Evolutionary conservation across 2,797 vertebrate species (phyloP), one percentile per base, ranked within the genome.

Genomic region (Leptodactylus fallax): DNA sequence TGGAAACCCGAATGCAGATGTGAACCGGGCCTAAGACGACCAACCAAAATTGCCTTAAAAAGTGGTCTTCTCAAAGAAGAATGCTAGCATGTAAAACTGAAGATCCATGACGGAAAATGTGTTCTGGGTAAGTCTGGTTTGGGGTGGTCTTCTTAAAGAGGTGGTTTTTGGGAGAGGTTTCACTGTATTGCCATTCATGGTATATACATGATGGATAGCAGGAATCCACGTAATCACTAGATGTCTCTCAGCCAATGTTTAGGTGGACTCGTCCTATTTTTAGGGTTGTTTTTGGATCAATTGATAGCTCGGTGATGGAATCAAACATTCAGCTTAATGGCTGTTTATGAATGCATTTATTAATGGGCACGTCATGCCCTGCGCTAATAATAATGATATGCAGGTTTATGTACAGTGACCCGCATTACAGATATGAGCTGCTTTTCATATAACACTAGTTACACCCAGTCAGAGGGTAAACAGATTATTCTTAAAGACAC

Each of bases 281-380:
- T 49, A 76, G 78, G 23, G 60, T 79, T 80, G 19, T 16, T 45
- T 71, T 80, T 63, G 23, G 78, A 85, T 67, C 60, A 79, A 79
- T 67, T 85, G 76, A 81, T 21, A 74, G 79, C 55, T 76, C 67
- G 13, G 21, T 36, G 74, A 45, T 69, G 58, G 79, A 19, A 74
- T 82, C 56, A 61, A 87, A 77, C 21, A 53, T 77, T 82, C 23
- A 49, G n/a, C 25, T 69, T 87, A 87, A 87, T 65, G 80, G 56
- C 77, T 56, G 47, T 65, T 60, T 82, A 87, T 60, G 58, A 87
- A 87, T 87, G 85, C 79, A 87, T 53, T 25, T 74, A 51, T 74
- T 74, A 14, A 81, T 76, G 85, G 17, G 36, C 45, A 27, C 7
- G n/a, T 76, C 53, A 80, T 23, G 12, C 13, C 9, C 69, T 72